A percentile compares a stretch with the other conserved stretches of the same genome.
Conservation (phyloP, 2,113 vertebrate genomes). For the Girardinichthys multiradiatus region DNA sequence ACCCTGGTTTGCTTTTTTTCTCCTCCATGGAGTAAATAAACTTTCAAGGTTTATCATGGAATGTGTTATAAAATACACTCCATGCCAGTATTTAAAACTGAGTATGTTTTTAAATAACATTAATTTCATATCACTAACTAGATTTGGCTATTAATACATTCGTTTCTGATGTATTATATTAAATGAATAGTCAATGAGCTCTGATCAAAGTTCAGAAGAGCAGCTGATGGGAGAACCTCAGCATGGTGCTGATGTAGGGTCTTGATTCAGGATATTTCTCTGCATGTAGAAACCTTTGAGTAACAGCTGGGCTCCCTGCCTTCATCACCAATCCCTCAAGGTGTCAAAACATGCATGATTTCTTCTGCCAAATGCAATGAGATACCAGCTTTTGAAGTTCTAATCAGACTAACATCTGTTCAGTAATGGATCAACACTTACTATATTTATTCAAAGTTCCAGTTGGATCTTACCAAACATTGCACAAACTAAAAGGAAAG, state of each 20-base stretch:
- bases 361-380: conserved; percentile 57
- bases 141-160: not conserved
- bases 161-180: not conserved
- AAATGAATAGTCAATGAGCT: conserved; percentile 16
- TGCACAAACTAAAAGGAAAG: not conserved
- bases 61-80: not conserved
- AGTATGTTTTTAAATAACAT: not conserved
- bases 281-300: conserved; percentile 63
- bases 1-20: conserved; percentile 45
- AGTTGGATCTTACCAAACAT: not conserved
- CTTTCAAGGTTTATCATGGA: conserved; percentile 30
- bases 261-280: conserved; percentile 53
- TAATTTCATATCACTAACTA: not conserved
- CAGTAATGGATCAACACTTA: conserved; percentile 26
- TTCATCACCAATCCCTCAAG: conserved; percentile 33
- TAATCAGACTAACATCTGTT: conserved; percentile 56
- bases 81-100: not conserved
- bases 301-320: conserved; percentile 58
- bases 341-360: conserved; percentile 41
- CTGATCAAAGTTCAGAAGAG: conserved; percentile 58
- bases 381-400: conserved; percentile 60
- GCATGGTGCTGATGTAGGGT: conserved; percentile 21
- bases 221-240: conserved; percentile 30
- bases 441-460: not conserved
- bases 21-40: conserved; percentile 53